These are phyloP conservation scores for Synanthedon formicaeformis DNA, from an alignment of 2,888 invertebrate species.

Conservation along the genomic window DNA sequence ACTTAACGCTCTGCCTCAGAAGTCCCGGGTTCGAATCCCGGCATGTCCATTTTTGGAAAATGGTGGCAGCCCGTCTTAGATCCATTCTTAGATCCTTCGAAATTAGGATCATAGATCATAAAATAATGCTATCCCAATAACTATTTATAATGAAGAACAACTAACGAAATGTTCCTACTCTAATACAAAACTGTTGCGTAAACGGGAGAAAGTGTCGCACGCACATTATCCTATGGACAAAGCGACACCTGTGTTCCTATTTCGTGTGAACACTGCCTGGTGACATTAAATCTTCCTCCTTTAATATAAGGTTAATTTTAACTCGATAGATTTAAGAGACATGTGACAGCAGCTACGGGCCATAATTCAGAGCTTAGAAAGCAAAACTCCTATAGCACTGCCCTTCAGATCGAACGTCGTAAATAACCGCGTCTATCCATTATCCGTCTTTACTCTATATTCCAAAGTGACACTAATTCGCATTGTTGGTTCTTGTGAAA, in stretches of 20 bases:
- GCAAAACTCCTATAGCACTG: constrained; percentile 25
- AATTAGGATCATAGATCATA: too few relatives aligned
- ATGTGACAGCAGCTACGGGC: constrained; percentile 6
- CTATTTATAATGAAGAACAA: too few relatives aligned
- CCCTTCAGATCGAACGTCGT: constrained; percentile 29
- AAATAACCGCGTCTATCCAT: constrained; percentile 39
- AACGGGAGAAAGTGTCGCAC: constrained; percentile 30
- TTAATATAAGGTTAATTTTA: neutral
- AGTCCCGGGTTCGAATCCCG: too few relatives aligned
- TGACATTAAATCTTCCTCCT: neutral
- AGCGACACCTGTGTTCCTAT: constrained; percentile 24
- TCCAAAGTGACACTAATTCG: constrained; percentile 36
- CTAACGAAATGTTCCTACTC: constrained; percentile 18
- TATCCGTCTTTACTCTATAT: constrained; percentile 47
- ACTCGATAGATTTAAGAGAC: neutral
- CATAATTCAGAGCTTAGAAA: constrained; percentile 56
- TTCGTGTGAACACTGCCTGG: constrained; percentile 5
- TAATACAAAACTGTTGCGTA: constrained; percentile 18
- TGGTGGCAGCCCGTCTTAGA: too few relatives aligned
- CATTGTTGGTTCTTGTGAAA: constrained; percentile 33
- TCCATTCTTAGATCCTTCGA: too few relatives aligned
- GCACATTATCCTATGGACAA: constrained; percentile 21
- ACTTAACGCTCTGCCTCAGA: too few relatives aligned
- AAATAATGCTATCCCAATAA: too few relatives aligned
- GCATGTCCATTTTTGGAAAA: too few relatives aligned